Conservation (phyloP, 2,888 invertebrate species). For the Cosmorhoe ocellata region DNA sequence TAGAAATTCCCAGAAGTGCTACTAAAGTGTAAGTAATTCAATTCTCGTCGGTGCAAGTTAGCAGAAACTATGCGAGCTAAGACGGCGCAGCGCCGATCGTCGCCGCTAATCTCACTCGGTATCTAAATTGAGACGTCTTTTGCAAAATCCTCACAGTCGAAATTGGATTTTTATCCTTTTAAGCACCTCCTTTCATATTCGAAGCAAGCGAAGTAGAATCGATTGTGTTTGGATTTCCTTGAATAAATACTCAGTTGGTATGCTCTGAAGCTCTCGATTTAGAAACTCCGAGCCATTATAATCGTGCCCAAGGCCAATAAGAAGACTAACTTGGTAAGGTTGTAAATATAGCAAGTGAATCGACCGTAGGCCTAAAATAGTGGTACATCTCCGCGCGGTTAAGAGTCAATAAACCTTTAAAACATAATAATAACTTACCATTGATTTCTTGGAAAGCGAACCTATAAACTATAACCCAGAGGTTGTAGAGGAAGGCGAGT, state of each 20-base stretch:
- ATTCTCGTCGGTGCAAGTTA: conserved; percentile 58
- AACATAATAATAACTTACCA: conserved; percentile 78
- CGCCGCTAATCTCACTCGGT: conserved; percentile 56
- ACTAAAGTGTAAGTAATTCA: conserved; percentile 50
- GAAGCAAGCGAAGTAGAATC: conserved; percentile 31
- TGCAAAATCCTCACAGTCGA: conserved; percentile 58
- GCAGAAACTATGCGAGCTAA: conserved; percentile 59
- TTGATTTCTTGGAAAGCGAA: conserved; percentile 99
- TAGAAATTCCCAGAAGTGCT: conserved; percentile 11
- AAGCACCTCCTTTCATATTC: conserved; percentile 43
- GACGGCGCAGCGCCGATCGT: conserved; percentile 54
- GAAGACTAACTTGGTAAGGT: too few species aligned
- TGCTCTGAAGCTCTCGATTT: too few species aligned
- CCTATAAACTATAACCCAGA: conserved; percentile 99
- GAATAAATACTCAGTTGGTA: not conserved
- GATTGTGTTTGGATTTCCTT: conserved; percentile 21
- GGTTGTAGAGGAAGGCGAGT: conserved; percentile 97
- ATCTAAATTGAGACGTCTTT: conserved; percentile 63
- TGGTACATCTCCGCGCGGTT: too few species aligned
- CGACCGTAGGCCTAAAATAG: too few species aligned
- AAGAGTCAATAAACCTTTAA: too few species aligned
- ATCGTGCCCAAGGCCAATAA: not conserved
- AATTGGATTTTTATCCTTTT: conserved; percentile 62
- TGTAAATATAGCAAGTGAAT: too few species aligned
- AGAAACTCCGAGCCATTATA: not conserved